These are phyloP conservation scores for Drosophila anomalata DNA, from an alignment of 2,888 invertebrate species.

Conservation along the genomic window DNA sequence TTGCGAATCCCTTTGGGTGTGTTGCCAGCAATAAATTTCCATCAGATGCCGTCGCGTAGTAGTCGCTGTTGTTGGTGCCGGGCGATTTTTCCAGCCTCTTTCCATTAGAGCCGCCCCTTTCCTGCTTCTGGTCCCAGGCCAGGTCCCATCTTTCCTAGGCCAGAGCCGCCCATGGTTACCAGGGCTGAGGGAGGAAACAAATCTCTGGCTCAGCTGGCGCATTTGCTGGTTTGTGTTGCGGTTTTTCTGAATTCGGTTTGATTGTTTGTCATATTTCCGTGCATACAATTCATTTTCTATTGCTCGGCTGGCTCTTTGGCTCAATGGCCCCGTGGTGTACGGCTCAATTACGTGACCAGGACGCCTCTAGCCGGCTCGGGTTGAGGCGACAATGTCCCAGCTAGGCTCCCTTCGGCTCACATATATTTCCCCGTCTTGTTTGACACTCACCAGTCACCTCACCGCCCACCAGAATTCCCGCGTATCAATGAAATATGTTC, in stretches of 20 bases:
- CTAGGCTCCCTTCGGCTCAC: conserved; percentile 12
- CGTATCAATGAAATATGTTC: conserved; percentile 50
- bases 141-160: too few relatives aligned
- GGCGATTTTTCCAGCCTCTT: conserved; percentile 70
- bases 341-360: conserved; percentile 51
- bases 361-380: conserved; percentile 20
- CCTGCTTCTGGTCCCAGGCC: conserved; percentile 5
- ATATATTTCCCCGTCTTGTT: conserved; percentile 18
- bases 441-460: conserved; percentile 3
- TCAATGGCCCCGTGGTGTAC: conserved; percentile 22
- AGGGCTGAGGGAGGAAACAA: conserved; percentile 57
- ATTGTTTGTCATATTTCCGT: conserved; percentile 78
- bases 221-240: conserved; percentile 65
- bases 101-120: conserved; percentile 45
- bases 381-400: conserved; percentile 22
- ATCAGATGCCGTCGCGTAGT: conserved; percentile 59
- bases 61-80: conserved; percentile 34
- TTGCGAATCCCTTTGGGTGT: conserved; percentile 80
- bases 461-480: conserved; percentile 8
- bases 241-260: conserved; percentile 72
- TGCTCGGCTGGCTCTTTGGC: conserved; percentile 6
- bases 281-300: conserved; percentile 55
- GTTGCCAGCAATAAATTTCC: conserved; percentile 78
- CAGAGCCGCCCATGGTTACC: conserved; percentile 11
- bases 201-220: conserved; percentile 75